phyloP scores from a whole-genome alignment of 1,140 invertebrate species.

The Eupristina koningsbergeri region DNA sequence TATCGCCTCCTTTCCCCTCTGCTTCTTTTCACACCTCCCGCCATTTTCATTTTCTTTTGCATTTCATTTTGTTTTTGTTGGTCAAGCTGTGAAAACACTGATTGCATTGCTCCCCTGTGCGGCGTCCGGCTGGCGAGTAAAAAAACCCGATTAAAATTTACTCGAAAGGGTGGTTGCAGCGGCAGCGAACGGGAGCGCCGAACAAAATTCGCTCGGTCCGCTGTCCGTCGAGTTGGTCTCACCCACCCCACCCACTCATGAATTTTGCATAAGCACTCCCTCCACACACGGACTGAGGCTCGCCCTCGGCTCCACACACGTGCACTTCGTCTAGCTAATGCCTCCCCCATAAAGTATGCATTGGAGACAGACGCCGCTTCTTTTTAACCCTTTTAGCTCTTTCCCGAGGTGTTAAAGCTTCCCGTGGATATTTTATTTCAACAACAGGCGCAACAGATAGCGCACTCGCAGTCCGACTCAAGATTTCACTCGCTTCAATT shows the following conservation, averaged over 20 bases:
- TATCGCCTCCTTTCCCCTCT: slow-evolving; percentile 19
- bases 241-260: not conserved
- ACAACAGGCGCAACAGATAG: too few relatives aligned
- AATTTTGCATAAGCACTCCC: not conserved
- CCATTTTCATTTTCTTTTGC: not conserved
- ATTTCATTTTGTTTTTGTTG: not conserved
- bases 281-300: too few relatives aligned
- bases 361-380: too few relatives aligned
- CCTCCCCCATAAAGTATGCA: too few relatives aligned
- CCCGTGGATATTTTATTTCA: too few relatives aligned
- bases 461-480: too few relatives aligned
- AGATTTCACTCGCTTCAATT: too few relatives aligned
- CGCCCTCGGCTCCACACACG: too few relatives aligned
- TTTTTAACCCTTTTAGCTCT: too few relatives aligned
- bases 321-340: not conserved
- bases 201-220: not conserved
- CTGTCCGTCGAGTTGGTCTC: not conserved
- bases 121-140: not conserved
- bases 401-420: too few relatives aligned
- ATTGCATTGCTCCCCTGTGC: slow-evolving; percentile 8
- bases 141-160: not conserved
- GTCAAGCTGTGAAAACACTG: slow-evolving; percentile 24
- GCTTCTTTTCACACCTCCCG: not conserved
- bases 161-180: not conserved
- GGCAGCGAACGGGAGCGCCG: not conserved